phyloP scores from a whole-genome alignment of 92 coral and sea anemone genomes.

The Epizoanthus rinbou region DNA sequence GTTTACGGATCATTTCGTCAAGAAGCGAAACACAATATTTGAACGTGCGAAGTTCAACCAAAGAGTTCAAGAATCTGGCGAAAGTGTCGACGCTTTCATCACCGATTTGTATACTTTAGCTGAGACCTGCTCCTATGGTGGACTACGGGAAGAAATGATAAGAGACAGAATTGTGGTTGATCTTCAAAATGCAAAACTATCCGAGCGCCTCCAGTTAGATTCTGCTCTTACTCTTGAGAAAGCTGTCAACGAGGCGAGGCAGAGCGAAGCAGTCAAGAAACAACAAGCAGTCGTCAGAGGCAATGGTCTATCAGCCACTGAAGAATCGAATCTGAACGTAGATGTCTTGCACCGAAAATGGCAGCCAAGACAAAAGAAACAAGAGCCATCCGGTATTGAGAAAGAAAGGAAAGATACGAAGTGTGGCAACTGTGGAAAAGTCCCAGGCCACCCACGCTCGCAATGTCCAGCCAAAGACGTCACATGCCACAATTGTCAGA shows the following conservation, averaged over 20 bases:
- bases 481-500: constrained; percentile 30
- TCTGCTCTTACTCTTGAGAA: constrained; percentile 48
- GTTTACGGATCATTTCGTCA: constrained; percentile 47
- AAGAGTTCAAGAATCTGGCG: constrained; percentile 51
- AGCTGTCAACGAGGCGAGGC: constrained; percentile 52
- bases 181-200: constrained; percentile 49
- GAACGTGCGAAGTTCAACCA: constrained; percentile 58
- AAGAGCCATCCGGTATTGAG: constrained; percentile 29
- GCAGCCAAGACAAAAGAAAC: constrained; percentile 36
- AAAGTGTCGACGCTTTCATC: constrained; percentile 51
- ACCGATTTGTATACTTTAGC: constrained; percentile 50
- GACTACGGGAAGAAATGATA: constrained; percentile 50
- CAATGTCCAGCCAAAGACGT: no score
- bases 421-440: constrained; percentile 10
- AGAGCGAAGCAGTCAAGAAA: background rate
- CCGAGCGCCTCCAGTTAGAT: constrained; percentile 59
- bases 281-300: no score
- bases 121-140: constrained; percentile 51
- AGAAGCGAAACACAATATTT: constrained; percentile 48
- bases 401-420: constrained; percentile 32
- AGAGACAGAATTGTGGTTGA: constrained; percentile 66
- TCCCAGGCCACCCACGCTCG: constrained; percentile 25
- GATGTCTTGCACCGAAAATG: constrained; percentile 32
- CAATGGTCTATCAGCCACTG: constrained; percentile 34
- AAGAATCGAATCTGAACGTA: constrained; percentile 30